Base-by-base conservation (phyloP, 2,113 vertebrate species). In the Colistium nudipinnis region DNA sequence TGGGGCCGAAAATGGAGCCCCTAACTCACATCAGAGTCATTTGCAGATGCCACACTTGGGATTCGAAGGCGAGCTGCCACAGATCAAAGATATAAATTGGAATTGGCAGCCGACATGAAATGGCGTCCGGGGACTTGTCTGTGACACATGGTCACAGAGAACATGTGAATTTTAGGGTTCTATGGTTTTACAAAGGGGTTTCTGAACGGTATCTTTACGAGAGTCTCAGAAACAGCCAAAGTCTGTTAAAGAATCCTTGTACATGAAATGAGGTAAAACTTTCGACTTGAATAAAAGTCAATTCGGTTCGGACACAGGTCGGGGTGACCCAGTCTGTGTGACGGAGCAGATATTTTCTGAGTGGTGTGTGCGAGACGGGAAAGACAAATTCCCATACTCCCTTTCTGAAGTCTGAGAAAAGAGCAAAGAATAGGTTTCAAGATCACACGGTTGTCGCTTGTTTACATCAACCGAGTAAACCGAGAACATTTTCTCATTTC, bases 31-130 rank as follows among this genome's bases (percentile, higher is more conserved):
- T n/a, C n/a, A 64, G 52, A 89, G 89, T 88, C 85, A 90, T 90
- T 89, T 89, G 81, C 82, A 75, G 81, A 89, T 78, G 84, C 48
- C 28, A 74, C 88, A 76, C 86, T 86, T 72, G 90, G 90, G 92
- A 90, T 83, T 89, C 43, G 64, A 49, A 82, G 17, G 84, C 78
- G 70, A 85, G 87, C 88, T 80, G 84, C 89, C 79, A 87, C 83
- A 80, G 84, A 78, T 85, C 70, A 89, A 81, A 90, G 85, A 85
- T 82, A 81, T 78, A 90, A 91, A 90, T 88, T 90, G 86, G 85
- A 90, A 87, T 88, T 89, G 88, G 87, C 83, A 85, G 87, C 87
- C 77, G 82, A 91, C 82, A 83, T 87, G 84, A 84, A 92, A 89
- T 82, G 74, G 82, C 78, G 90, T 90, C 89, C 78, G 59, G 81